Percentiles rank a stretch among this genome's conserved stretches.
phyloP scores from a whole-genome alignment of 2,113 vertebrate genomes.

The Heterochromis multidens region DNA sequence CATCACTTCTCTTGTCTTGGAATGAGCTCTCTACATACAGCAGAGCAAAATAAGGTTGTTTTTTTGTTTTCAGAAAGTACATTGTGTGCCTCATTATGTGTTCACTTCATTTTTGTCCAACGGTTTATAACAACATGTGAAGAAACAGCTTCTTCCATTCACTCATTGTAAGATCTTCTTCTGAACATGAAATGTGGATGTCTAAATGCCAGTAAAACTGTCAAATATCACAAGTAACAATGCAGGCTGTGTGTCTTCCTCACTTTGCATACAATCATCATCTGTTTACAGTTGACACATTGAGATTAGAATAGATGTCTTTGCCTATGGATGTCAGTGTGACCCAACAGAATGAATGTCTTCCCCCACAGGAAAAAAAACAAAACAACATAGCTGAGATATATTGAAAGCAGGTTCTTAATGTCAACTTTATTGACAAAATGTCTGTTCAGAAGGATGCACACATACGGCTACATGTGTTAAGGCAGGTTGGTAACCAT shows the following conservation, averaged over 20 bases:
- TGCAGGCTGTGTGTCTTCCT: background rate
- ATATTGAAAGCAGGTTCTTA: conserved; percentile 3
- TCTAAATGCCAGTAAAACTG: background rate
- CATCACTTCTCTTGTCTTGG: background rate
- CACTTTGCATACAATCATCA: background rate
- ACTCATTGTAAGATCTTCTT: background rate
- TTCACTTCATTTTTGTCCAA: background rate
- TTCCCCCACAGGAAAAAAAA: background rate
- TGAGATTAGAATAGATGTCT: conserved; percentile 38
- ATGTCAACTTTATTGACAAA: conserved; percentile 20
- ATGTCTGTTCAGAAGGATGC: background rate
- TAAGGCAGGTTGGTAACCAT: too few species aligned
- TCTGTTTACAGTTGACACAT: conserved; percentile 3
- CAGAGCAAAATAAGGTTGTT: background rate
- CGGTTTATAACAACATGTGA: background rate
- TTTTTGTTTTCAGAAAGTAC: background rate
- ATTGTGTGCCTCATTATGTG: background rate
- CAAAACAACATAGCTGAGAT: background rate
- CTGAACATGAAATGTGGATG: background rate
- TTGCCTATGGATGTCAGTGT: conserved; percentile 11
- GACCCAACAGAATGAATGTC: background rate
- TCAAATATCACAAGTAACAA: background rate
- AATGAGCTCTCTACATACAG: background rate
- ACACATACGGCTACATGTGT: background rate
- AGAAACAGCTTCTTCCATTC: background rate